Conservation (phyloP, 2,797 vertebrate species). For the Cephalopachus bancanus region DNA sequence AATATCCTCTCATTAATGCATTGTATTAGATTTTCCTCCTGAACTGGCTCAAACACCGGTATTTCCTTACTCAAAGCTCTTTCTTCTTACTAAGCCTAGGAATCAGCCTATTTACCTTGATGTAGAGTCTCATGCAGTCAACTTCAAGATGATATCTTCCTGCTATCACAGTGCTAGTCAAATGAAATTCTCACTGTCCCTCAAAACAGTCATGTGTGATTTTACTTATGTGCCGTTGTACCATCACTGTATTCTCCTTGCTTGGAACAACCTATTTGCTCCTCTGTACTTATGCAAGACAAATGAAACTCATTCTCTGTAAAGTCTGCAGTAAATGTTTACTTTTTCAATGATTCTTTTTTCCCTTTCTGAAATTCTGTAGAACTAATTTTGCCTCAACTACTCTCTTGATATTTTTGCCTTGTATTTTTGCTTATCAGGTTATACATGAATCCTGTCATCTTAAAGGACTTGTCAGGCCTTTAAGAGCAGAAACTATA, state of each 20-base stretch:
- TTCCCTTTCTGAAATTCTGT: slow-evolving; percentile 10
- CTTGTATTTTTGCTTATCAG: slow-evolving; percentile 49
- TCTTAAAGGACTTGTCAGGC: slow-evolving; percentile 24
- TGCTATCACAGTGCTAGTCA: background rate
- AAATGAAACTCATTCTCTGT: slow-evolving; percentile 51
- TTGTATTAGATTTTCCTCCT: background rate
- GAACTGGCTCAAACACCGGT: background rate
- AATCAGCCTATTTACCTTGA: background rate
- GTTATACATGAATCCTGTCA: slow-evolving; percentile 67
- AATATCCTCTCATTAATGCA: background rate
- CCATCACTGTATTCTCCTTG: background rate
- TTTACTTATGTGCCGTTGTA: background rate
- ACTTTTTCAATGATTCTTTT: background rate
- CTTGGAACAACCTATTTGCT: slow-evolving; percentile 26
- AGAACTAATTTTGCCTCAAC: background rate
- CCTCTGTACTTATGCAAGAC: background rate
- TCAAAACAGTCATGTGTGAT: background rate
- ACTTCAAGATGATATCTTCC: background rate
- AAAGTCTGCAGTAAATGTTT: slow-evolving; percentile 26
- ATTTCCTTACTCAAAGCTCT: background rate
- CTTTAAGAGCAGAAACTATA: slow-evolving; percentile 67
- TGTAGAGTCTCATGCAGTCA: background rate
- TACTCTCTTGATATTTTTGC: slow-evolving; percentile 51
- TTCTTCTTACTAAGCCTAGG: background rate
- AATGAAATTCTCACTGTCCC: background rate